Percentiles rank a stretch among this genome's conserved stretches.
Evolutionary conservation across 2,113 vertebrate genomes (phyloP).

Genomic region (Meleagris gallopavo): DNA sequence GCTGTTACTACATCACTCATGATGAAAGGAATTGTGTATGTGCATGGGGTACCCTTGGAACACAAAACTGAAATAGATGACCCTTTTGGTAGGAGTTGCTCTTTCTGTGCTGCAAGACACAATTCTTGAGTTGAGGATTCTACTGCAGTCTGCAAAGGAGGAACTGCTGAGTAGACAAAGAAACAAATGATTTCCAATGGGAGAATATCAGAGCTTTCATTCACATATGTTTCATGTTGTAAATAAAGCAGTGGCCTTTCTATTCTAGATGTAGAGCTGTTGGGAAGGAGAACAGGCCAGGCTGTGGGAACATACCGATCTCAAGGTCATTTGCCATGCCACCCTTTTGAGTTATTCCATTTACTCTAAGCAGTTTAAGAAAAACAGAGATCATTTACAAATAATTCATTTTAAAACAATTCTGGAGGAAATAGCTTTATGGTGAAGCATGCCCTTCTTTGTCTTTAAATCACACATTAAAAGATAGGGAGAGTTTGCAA

Average conservation of each 20-base stretch:
- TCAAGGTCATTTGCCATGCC: slow-evolving; percentile 1
- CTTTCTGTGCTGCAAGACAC: not conserved
- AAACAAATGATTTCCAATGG: not conserved
- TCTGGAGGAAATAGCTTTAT: not conserved
- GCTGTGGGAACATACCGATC: slow-evolving; percentile 13
- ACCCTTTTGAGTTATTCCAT: not conserved
- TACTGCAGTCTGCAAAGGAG: not conserved
- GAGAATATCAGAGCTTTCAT: not conserved
- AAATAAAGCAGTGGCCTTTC: slow-evolving; percentile 28
- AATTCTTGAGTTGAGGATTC: not conserved
- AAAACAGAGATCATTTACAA: not conserved
- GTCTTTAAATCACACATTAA: not conserved
- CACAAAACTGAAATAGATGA: not conserved
- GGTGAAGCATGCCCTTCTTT: not conserved
- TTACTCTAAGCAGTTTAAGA: not conserved
- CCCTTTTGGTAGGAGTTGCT: not conserved
- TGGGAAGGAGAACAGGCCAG: not conserved
- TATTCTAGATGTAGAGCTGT: slow-evolving; percentile 14
- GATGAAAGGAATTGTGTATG: not conserved
- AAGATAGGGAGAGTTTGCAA: not conserved
- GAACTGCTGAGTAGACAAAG: not conserved
- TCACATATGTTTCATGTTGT: not conserved
- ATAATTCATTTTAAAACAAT: not conserved
- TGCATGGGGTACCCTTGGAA: not conserved
- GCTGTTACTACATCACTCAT: not conserved